These are phyloP conservation scores for Aphyosemion australe DNA, from an alignment of 2,113 vertebrate genomes.

Conservation along the genomic window DNA sequence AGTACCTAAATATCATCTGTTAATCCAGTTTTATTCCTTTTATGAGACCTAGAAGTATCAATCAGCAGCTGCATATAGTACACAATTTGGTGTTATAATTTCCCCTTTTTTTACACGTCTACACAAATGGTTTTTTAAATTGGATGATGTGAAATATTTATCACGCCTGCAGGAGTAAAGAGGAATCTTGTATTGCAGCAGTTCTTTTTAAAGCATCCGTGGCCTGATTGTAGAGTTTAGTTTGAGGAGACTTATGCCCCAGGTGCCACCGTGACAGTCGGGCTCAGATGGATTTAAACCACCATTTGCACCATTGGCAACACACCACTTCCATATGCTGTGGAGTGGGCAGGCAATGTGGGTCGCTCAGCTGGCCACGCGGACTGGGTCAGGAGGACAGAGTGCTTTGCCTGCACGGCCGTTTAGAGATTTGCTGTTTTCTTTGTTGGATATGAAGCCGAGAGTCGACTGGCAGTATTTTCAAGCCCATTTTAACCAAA, in stretches of 20 bases:
- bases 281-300: constrained; percentile 64
- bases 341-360: constrained; percentile 55
- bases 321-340: constrained; percentile 74
- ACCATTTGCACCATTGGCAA: constrained; percentile 73
- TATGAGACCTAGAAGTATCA: constrained; percentile 56
- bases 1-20: constrained; percentile 55
- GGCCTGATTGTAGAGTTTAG: constrained; percentile 60
- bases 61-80: constrained; percentile 53
- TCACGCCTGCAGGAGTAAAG: constrained; percentile 40
- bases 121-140: constrained; percentile 49
- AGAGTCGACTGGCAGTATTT: constrained; percentile 15
- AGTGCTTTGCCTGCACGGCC: constrained; percentile 36
- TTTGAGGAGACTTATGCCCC: constrained; percentile 47
- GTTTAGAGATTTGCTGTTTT: constrained; percentile 37
- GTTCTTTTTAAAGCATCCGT: constrained; percentile 54
- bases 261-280: constrained; percentile 61
- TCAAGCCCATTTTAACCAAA: constrained; percentile 11
- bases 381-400: constrained; percentile 49
- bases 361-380: constrained; percentile 62
- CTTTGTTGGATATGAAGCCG: constrained; percentile 42
- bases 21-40: constrained; percentile 65
- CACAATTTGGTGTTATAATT: constrained; percentile 46
- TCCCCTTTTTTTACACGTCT: constrained; percentile 23
- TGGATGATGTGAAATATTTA: constrained; percentile 51
- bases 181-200: constrained; percentile 44